These are phyloP conservation scores for Drosophila prostipennis DNA, from an alignment of 2,888 invertebrate genomes.

Conservation along the genomic window DNA sequence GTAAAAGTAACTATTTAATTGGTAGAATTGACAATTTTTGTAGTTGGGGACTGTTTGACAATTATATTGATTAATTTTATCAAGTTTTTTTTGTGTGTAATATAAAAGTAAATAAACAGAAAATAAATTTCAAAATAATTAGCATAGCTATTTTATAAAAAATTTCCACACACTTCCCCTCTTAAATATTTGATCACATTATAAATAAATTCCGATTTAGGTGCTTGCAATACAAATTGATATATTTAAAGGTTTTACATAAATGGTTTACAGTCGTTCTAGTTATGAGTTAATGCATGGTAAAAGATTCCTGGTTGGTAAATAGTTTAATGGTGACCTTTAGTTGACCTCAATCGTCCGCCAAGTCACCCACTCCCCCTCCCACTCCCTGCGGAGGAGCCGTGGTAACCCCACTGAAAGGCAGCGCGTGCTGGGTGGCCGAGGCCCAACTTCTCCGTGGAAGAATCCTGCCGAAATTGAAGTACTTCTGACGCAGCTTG, in stretches of 20 bases:
- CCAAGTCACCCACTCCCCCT: slow-evolving; percentile 72
- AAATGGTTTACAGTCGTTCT: slow-evolving; percentile 33
- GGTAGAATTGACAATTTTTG: no score
- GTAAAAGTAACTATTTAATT: no score
- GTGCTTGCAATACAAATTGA: slow-evolving; percentile 40
- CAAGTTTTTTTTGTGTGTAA: no score
- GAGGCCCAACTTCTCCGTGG: slow-evolving; percentile 82
- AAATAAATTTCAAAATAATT: no score
- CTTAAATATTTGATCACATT: no score
- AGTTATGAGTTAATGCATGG: slow-evolving; percentile 1
- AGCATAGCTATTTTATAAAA: no score
- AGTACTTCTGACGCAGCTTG: slow-evolving; percentile 82
- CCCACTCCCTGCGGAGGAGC: slow-evolving; percentile 28
- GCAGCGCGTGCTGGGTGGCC: slow-evolving; percentile 80
- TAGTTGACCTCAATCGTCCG: slow-evolving; percentile 58
- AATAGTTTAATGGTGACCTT: no score
- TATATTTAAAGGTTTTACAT: slow-evolving; percentile 27
- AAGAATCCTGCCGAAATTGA: slow-evolving; percentile 82
- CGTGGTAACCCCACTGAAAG: slow-evolving; percentile 62
- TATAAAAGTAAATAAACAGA: no score
- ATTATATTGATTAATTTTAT: no score
- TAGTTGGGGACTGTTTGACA: no score
- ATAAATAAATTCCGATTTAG: not conserved
- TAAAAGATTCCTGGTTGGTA: slow-evolving; percentile 2
- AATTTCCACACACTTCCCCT: not conserved